Evolutionary conservation across 2,888 invertebrate genomes (phyloP).

Genomic region (Ectobius pallidus): DNA sequence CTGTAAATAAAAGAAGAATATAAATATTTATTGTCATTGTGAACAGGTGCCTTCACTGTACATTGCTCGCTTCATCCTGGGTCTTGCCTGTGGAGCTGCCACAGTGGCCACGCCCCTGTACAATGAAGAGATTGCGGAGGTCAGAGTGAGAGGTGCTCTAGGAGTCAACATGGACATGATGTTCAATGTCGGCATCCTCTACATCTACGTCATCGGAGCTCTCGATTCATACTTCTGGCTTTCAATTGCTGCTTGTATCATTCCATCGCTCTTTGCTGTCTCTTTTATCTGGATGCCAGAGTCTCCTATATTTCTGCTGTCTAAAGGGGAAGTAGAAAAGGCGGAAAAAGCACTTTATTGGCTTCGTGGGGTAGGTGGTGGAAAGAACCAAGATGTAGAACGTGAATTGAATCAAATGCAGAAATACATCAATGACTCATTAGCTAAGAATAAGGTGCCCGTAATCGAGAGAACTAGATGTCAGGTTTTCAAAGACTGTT

Average conservation of each 20-base stretch:
- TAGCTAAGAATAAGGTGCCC: neutral
- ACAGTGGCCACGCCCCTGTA: slow-evolving; percentile 55
- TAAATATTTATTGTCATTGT: slow-evolving; percentile 14
- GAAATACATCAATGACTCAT: slow-evolving; percentile 12
- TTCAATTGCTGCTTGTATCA: slow-evolving; percentile 46
- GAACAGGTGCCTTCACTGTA: slow-evolving; percentile 44
- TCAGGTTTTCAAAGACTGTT: neutral
- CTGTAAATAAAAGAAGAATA: no score
- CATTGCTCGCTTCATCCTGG: slow-evolving; percentile 51
- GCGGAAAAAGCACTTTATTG: slow-evolving; percentile 53
- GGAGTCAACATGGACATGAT: slow-evolving; percentile 58
- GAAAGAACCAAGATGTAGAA: slow-evolving; percentile 4
- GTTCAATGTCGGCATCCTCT: slow-evolving; percentile 57
- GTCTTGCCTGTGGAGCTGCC: slow-evolving; percentile 54
- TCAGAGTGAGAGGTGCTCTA: slow-evolving; percentile 55
- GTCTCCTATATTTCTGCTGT: slow-evolving; percentile 51
- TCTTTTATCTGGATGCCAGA: slow-evolving; percentile 55
- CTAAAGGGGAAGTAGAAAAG: slow-evolving; percentile 47
- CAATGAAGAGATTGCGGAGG: slow-evolving; percentile 55
- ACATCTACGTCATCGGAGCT: slow-evolving; percentile 54
- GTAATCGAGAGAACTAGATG: neutral
- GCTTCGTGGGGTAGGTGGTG: slow-evolving; percentile 50
- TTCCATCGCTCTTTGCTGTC: slow-evolving; percentile 50
- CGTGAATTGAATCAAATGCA: slow-evolving; percentile 18
- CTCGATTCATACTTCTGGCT: slow-evolving; percentile 52